Evolutionary conservation across 2,797 vertebrate species (phyloP), one percentile per base, ranked within the genome.

Genomic region (Acanthurus leucopareius): DNA sequence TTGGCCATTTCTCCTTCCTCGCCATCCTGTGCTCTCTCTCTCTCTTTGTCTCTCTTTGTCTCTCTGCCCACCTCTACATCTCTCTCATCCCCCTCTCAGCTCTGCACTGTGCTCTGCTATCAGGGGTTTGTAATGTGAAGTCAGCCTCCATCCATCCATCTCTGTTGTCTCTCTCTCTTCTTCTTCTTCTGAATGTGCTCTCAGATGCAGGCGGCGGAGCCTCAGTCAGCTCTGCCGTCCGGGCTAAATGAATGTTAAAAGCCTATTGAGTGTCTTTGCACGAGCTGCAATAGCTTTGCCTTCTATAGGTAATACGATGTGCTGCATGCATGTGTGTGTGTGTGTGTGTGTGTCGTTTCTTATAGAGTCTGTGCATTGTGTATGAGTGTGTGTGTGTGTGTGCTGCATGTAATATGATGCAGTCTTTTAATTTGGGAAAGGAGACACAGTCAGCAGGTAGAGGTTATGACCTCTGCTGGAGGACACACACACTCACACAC

Each of bases 181-280:
- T 60, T 42, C 56, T 57, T 32, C 38, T 2, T 57, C 38, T 57
- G 32, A 14, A 10, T 28, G 69, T 69, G 82, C 77, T 71, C 83
- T 90, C 81, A 86, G 89, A 90, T 91, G 74, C 22, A 84, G 82
- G 68, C 40, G 77, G 72, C 83, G 59, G 51, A 75, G 82, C 82
- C 67, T 72, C 40, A 83, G 87, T 88, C 81, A 86, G 79, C 79
- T 64, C 61, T 73, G 69, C 83, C 76, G 75, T 78, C 70, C 79
- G 3, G 86, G 89, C 83, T 90, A 89, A 90, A 89, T 85, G 80
- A 92, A 88, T 81, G 88, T 87, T 92, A 91, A 93, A 92, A 92
- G 91, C 90, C 89, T 92, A 92, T 93, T 87, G 86, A 84, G 90
- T 93, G 92, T 90, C 91, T 85, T 60, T 79, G 78, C 4, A 10